Evolutionary conservation across 2,888 invertebrate species (phyloP), one percentile per base, ranked within the genome.

Genomic region (Dasypolia templi): DNA sequence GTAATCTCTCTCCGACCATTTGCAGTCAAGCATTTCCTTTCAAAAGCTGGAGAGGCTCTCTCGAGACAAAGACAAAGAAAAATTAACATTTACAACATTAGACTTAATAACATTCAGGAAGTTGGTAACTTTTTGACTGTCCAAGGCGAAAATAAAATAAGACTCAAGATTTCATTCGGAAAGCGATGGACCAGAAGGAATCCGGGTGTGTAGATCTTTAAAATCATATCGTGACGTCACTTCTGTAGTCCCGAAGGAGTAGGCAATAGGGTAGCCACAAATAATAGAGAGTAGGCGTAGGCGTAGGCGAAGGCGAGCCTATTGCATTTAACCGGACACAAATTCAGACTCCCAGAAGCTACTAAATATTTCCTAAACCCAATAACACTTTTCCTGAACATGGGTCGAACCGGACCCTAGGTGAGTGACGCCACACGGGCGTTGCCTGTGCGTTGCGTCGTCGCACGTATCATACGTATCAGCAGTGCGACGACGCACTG

Each of bases 41-140:
- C 22, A 61, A 53, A 11, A 66, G 19, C 9, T 3, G 19, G 29
- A 22, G 22, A 59, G 22, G 1, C 59, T 73, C 42, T 44, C 22
- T 2, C 5, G 59, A 59, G 32, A 53, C 42, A 61, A 35, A 53
- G 22, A 32, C n/a, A 49, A 42, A 51, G 39, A 61, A 29, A 72
- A 22, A 72, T 35, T 49, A 11, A 49, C n/a, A 22, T 35, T 49
- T 17, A 49, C n/a, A 22, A 67, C 58, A 61, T 75, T 66, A 67
- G 67, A 56, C 42, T 76, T 49, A 44, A 51, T 61, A 77, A 75
- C 58, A 75, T 32, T 61, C 59, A 55, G 22, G 32, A 61, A 46
- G 51, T 44, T 65, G 12, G 5, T 51, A 46, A 39, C 9, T 46
- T 75, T 68, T 67, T 67, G 12, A 29, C 39, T 14, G 29, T 32